A percentile compares a stretch with the other conserved stretches of the same genome.
Conservation (phyloP, 2,888 invertebrate genomes). For the Stictocephala bisonia region DNA sequence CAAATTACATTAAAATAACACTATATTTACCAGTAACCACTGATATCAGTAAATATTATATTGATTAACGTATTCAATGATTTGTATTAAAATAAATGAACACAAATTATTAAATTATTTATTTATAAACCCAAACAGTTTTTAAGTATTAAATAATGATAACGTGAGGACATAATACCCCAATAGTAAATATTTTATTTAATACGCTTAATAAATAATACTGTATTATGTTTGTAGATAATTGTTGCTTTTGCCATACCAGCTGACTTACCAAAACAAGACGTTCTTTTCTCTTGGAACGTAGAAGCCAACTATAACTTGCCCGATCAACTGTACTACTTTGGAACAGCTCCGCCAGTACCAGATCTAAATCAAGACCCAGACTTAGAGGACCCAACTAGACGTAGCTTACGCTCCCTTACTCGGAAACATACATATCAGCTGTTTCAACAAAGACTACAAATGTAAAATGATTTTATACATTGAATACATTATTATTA, state of each 20-base stretch:
- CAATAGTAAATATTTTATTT: too few species aligned
- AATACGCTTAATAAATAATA: not conserved
- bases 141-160: too few species aligned
- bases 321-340: conserved; percentile 58
- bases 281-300: conserved; percentile 61
- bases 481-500: not conserved
- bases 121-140: too few species aligned
- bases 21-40: too few species aligned
- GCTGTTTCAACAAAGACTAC: not conserved
- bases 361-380: conserved; percentile 40
- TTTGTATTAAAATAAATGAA: too few species aligned
- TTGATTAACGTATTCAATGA: too few species aligned
- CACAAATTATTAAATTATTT: too few species aligned
- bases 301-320: conserved; percentile 61
- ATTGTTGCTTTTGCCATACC: conserved; percentile 60
- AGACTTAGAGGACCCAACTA: conserved; percentile 31
- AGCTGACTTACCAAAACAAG: conserved; percentile 58
- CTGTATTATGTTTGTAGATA: conserved; percentile 55
- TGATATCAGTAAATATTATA: too few species aligned
- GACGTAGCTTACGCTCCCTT: conserved; percentile 1
- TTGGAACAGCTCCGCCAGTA: conserved; percentile 49
- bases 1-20: too few species aligned
- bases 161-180: too few species aligned
- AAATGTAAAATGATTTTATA: not conserved
- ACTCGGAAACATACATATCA: not conserved